Base-by-base conservation (phyloP, 2,797 vertebrate species). In the Gouania willdenowi region DNA sequence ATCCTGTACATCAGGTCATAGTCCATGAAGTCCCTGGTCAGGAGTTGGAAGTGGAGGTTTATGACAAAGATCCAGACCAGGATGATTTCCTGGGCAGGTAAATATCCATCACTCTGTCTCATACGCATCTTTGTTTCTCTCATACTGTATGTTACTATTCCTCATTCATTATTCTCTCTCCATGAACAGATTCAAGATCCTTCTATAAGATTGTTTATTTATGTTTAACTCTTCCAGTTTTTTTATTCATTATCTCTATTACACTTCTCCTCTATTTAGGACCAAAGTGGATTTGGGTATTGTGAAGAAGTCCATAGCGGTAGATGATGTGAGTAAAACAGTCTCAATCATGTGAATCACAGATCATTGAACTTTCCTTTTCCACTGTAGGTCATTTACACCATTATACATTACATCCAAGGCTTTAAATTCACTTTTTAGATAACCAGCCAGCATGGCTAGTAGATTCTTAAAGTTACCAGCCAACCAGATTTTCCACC, bases 1-100 rank as follows among this genome's bases (percentile, higher is more conserved):
- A 71, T 86, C 58, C 26, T 59, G 27, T 68, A 52, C 70, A 55
- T 78, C 83, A 97, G 94, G 93, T 94, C 48, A 90, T 95, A 46
- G 91, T 96, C 51, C 93, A 96, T 17, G 94, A 96, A 76, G 94
- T 97, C 34, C 94, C 94, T 24, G 94, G 94, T 50, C 94, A 97
- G 66, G 93, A 94, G 85, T 71, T 97, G 68, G 94, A 96, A 66
- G 89, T 95, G 77, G 94, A 97, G 66, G 79, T 97, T 14, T 95
- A 93, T 78, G 94, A 96, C 83, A 97, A 97, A 85, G 94, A 97
- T 64, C 69, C 92, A 34, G 93, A 96, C 82, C 86, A 97, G 87
- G 94, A 97, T 70, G 94, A 97, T 75, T 94, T 95, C 81, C 84
- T 97, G 85, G 94, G 94, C 75, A 93, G 93, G 94, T 97, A 91